Base-by-base conservation (phyloP, 2,888 invertebrate species). In the Oithona nana region DNA sequence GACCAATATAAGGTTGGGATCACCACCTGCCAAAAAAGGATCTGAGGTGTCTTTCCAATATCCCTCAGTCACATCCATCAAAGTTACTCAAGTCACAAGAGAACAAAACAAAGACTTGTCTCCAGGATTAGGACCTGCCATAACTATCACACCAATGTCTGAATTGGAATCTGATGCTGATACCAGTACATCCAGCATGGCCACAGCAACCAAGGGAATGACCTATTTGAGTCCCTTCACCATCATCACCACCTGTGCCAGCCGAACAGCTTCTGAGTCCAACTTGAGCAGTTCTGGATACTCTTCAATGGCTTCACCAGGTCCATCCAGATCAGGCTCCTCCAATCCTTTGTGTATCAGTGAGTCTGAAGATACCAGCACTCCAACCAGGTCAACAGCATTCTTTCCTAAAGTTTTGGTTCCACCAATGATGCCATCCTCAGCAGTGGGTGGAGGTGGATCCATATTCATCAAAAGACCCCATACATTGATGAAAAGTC, bases 221-320 rank as follows among this genome's bases (percentile, higher is more conserved):
- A 81, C 82, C 68, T 86, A 85, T 70, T 73, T 86, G 20, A 84
- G 84, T 71, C 86, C 86, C 0, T 86, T 86, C 71, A 62, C 62
- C 16, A 61, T 63, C 16, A 62, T 64, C 39, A 58, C 67, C 13
- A 69, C 68, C 11, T 30, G 57, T 29, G 39, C n/a, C 16, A 59
- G 39, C 13, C 59, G 59, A 39, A 59, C 83, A 1, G 83, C 84
- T 16, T 86, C 86, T 0, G 86, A 87, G 74, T 86, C 86, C 1
- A 87, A 87, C 72, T 75, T 87, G 50, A 86, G 86, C 66, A 86
- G 86, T 8, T 86, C 86, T 0, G 87, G 87, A 8, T 87, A 87
- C 71, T 85, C 85, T 66, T 86, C 86, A 1, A 86, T 86, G 83
- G 85, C 86, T 0, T 85, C 84, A 72, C 86, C 86, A 0, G 86